Percentiles rank a stretch among this genome's conserved stretches.
Evolutionary conservation across 2,888 invertebrate genomes (phyloP).

Genomic region (Acleris emargana): DNA sequence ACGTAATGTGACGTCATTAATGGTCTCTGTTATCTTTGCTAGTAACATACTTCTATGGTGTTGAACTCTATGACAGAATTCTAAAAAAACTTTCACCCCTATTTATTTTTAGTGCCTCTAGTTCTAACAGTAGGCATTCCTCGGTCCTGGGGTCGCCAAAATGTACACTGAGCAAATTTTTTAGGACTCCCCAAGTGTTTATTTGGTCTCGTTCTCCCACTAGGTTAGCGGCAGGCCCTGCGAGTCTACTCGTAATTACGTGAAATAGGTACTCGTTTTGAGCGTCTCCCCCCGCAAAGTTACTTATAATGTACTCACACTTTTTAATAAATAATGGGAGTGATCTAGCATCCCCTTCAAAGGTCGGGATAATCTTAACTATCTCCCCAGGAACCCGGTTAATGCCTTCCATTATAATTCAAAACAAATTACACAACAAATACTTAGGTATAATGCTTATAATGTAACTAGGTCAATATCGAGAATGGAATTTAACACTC

Average conservation of each 20-base stretch:
- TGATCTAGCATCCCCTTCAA: slow-evolving; percentile 1
- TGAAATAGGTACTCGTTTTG: slow-evolving; percentile 38
- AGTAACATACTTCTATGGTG: slow-evolving; percentile 33
- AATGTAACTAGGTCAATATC: not conserved
- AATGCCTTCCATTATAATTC: slow-evolving; percentile 4
- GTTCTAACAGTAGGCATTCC: slow-evolving; percentile 34
- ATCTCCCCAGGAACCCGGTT: slow-evolving; percentile 2
- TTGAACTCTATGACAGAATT: slow-evolving; percentile 39
- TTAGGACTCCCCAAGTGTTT: slow-evolving; percentile 30
- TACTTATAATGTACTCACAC: slow-evolving; percentile 30
- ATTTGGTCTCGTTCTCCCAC: slow-evolving; percentile 37
- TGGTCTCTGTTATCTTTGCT: slow-evolving; percentile 33
- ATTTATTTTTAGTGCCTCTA: slow-evolving; percentile 34
- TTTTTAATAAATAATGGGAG: slow-evolving; percentile 32
- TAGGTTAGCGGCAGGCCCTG: slow-evolving; percentile 35
- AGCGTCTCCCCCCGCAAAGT: slow-evolving; percentile 7
- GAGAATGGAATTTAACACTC: slow-evolving; percentile 3
- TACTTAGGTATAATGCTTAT: not conserved
- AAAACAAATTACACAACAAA: not conserved
- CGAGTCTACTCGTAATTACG: slow-evolving; percentile 36
- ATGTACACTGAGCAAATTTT: slow-evolving; percentile 25
- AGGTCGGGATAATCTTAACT: not conserved
- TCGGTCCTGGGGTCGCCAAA: slow-evolving; percentile 39
- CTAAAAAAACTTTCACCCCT: slow-evolving; percentile 36
- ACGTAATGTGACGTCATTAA: not conserved